phyloP scores from a whole-genome alignment of 1,140 invertebrate genomes.

The Cylas formicarius region DNA sequence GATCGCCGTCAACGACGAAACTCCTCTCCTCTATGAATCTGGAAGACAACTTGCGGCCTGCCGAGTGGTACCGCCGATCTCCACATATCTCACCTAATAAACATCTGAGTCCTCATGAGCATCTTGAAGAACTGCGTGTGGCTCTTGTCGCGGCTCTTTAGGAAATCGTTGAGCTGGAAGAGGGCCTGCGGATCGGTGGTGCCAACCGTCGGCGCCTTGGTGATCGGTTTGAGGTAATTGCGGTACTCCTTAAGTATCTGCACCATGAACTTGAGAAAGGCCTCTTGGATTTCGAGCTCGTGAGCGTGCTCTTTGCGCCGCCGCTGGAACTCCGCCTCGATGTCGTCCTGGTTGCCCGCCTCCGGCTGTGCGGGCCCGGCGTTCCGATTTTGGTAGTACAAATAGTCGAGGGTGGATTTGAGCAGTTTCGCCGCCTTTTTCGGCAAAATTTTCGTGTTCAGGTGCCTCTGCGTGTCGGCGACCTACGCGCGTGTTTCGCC shows the following conservation, averaged over 20 bases:
- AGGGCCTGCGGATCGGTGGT: slow-evolving; percentile 91
- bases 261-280: slow-evolving; percentile 94
- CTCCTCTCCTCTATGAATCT: slow-evolving; percentile 95
- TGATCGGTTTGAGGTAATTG: slow-evolving; percentile 85
- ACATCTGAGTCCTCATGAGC: slow-evolving; percentile 92
- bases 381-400: slow-evolving; percentile 41
- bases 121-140: slow-evolving; percentile 87
- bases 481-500: slow-evolving; percentile 56
- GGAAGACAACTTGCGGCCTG: not conserved
- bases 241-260: slow-evolving; percentile 88
- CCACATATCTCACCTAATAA: slow-evolving; percentile 57
- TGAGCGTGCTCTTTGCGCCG: slow-evolving; percentile 69
- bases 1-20: slow-evolving; percentile 95
- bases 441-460: slow-evolving; percentile 79
- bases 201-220: slow-evolving; percentile 83
- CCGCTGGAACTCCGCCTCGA: slow-evolving; percentile 65
- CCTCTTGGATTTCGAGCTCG: slow-evolving; percentile 93
- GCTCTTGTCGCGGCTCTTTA: slow-evolving; percentile 64
- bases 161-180: slow-evolving; percentile 86
- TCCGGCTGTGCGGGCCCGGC: slow-evolving; percentile 15
- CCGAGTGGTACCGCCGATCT: not conserved
- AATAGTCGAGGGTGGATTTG: slow-evolving; percentile 60
- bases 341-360: slow-evolving; percentile 38
- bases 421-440: slow-evolving; percentile 79
- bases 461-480: slow-evolving; percentile 79